Evolutionary conservation across 2,113 vertebrate genomes (phyloP).

Genomic region (Athene noctua): DNA sequence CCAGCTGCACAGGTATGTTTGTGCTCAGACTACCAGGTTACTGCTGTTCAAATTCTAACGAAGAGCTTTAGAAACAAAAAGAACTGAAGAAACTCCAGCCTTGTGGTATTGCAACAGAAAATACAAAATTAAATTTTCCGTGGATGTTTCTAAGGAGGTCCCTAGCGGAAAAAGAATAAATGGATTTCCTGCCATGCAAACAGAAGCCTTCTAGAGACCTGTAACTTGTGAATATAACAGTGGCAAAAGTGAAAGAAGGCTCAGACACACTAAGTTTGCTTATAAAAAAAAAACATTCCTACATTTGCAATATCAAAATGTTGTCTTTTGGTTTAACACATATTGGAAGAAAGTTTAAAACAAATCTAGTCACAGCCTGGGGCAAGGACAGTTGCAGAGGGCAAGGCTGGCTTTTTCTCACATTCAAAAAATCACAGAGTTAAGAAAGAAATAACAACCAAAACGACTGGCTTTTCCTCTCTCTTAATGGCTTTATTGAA

Average conservation of each 20-base stretch:
- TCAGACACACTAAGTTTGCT: background rate
- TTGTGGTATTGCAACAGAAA: background rate
- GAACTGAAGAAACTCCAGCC: background rate
- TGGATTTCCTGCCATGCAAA: background rate
- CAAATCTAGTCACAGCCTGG: background rate
- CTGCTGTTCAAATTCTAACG: background rate
- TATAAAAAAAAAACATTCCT: background rate
- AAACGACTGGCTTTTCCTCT: background rate
- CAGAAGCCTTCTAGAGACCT: background rate
- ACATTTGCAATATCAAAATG: background rate
- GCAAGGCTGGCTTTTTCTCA: background rate
- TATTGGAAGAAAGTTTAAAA: background rate
- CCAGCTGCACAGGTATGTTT: background rate
- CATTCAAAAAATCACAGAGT: background rate
- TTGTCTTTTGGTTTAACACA: background rate
- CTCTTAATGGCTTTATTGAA: background rate
- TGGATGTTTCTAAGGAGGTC: background rate
- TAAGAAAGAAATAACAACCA: background rate
- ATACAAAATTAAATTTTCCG: background rate
- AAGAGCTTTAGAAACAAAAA: background rate
- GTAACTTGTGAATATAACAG: background rate
- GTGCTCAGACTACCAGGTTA: background rate
- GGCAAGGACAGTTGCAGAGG: background rate
- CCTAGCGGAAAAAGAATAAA: background rate
- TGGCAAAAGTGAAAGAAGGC: background rate